Conservation (phyloP, 92 coral and sea anemone genomes). For the Metridium senile region DNA sequence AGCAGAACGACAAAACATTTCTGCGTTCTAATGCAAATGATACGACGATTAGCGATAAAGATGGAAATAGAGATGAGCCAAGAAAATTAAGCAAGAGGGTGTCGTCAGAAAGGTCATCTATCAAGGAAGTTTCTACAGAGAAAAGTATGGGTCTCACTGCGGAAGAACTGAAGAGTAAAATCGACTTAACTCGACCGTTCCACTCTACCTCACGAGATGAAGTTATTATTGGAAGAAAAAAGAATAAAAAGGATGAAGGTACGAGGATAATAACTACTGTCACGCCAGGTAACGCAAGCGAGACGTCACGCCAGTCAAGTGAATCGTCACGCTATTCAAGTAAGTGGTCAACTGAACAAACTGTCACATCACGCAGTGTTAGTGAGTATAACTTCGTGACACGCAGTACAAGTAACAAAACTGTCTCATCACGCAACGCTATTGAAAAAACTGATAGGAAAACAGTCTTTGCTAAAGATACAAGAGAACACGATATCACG, state of each 20-base stretch:
- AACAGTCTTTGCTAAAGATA: neutral
- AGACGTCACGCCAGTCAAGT: constrained; percentile 2
- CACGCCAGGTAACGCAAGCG: neutral
- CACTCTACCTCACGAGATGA: constrained; percentile 3
- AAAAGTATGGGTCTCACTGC: neutral
- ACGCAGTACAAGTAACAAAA: neutral
- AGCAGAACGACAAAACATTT: neutral
- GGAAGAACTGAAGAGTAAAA: neutral
- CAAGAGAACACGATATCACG: neutral
- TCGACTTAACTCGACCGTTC: constrained; percentile 7
- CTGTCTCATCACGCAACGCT: neutral
- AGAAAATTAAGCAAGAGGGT: no score
- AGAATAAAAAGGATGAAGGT: constrained; percentile 3
- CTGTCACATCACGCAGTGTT: neutral
- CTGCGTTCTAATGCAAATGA: neutral
- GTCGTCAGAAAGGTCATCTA: neutral
- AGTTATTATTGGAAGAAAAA: constrained; percentile 12
- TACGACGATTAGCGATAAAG: neutral
- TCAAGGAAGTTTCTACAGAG: neutral
- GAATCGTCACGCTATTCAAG: neutral
- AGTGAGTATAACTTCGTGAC: neutral
- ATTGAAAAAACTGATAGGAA: neutral
- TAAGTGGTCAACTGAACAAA: neutral
- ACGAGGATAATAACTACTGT: neutral
- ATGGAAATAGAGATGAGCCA: neutral